phyloP scores from a whole-genome alignment of 2,888 invertebrate genomes.

The Sesamia inferens region DNA sequence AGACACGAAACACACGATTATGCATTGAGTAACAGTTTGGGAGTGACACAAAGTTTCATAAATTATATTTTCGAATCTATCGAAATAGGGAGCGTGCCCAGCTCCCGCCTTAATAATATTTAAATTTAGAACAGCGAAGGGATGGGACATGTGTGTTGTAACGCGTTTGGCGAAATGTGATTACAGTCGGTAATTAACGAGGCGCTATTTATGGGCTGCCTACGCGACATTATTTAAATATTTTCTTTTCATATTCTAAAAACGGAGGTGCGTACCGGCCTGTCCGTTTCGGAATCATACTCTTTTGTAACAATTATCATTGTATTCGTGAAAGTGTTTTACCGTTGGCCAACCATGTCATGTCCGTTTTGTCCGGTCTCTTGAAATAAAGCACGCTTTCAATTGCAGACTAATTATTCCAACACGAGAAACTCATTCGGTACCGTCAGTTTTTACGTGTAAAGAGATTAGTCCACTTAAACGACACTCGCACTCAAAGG shows the following conservation, averaged over 20 bases:
- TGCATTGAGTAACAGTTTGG: constrained; percentile 48
- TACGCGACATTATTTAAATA: constrained; percentile 65
- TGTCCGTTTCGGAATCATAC: constrained; percentile 77
- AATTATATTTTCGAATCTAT: constrained; percentile 86
- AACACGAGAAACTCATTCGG: constrained; percentile 89
- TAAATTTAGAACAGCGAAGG: constrained; percentile 89
- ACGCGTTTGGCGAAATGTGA: constrained; percentile 90
- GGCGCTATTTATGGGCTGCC: constrained; percentile 82
- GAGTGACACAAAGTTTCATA: constrained; percentile 79
- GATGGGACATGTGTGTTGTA: constrained; percentile 89
- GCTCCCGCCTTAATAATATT: constrained; percentile 87
- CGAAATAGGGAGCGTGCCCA: constrained; percentile 84
- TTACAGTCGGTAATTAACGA: constrained; percentile 89
- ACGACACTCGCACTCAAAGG: constrained; percentile 82
- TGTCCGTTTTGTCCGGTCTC: constrained; percentile 86
- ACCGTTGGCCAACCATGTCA: constrained; percentile 87
- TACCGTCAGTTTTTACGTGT: constrained; percentile 86
- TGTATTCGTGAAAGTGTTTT: constrained; percentile 88
- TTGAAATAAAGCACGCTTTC: constrained; percentile 89
- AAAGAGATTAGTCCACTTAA: constrained; percentile 89
- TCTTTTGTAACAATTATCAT: constrained; percentile 83
- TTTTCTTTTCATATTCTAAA: constrained; percentile 79
- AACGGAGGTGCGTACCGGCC: constrained; percentile 64
- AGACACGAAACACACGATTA: constrained; percentile 42
- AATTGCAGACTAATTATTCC: constrained; percentile 90